A percentile compares a stretch with the other conserved stretches of the same genome.
phyloP scores from a whole-genome alignment of 2,888 invertebrate species.

The Rotaria socialis region DNA sequence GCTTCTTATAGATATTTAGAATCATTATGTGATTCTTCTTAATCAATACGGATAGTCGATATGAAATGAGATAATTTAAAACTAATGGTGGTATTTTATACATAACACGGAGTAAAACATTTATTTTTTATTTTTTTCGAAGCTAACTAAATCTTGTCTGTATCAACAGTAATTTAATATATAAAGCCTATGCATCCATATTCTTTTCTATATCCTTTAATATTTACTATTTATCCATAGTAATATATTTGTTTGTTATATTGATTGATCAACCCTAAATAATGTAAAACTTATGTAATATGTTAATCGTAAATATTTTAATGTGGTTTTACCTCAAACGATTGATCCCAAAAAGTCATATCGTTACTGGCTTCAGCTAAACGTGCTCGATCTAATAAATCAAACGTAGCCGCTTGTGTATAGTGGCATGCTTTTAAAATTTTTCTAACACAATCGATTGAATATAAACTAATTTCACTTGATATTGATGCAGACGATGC shows the following conservation, averaged over 20 bases:
- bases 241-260: not conserved
- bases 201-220: no score
- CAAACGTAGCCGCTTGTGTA: not conserved
- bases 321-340: not conserved
- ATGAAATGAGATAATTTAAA: no score
- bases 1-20: no score
- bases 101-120: no score
- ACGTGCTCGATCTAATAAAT: not conserved
- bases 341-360: not conserved
- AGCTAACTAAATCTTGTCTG: no score
- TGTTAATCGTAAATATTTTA: not conserved
- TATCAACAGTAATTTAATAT: no score
- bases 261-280: not conserved
- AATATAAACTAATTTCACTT: not conserved
- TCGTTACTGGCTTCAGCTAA: not conserved
- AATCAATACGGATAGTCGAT: no score
- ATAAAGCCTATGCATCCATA: no score
- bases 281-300: not conserved
- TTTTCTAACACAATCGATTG: slow-evolving; percentile 30
- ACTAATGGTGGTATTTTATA: no score
- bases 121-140: no score
- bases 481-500: not conserved
- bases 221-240: no score
- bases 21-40: no score
- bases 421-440: not conserved